Evolutionary conservation across 1,140 invertebrate species (phyloP).

Genomic region (Dendrolimus punctatus): DNA sequence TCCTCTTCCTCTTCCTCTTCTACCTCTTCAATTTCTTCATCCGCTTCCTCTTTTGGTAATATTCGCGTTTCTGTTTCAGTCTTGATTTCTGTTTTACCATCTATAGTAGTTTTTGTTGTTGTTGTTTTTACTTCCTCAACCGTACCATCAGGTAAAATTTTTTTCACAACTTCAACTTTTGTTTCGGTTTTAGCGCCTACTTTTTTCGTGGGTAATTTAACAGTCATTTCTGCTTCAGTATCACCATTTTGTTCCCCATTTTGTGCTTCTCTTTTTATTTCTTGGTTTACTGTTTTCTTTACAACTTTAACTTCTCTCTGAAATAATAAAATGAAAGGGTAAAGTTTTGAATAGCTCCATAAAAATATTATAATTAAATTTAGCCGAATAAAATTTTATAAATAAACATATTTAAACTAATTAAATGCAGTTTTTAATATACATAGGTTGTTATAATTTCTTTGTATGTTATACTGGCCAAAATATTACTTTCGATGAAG

Average conservation of each 20-base stretch:
- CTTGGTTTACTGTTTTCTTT: slow-evolving; percentile 44
- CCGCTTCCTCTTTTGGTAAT: slow-evolving; percentile 45
- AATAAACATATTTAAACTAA: slow-evolving; percentile 1
- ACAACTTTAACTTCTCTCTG: slow-evolving; percentile 53
- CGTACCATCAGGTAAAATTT: slow-evolving; percentile 50
- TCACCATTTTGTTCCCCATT: slow-evolving; percentile 44
- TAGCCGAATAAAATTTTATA: no score
- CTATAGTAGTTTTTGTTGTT: slow-evolving; percentile 54
- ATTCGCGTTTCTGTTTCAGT: slow-evolving; percentile 54
- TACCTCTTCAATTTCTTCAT: slow-evolving; percentile 23
- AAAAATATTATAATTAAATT: slow-evolving; percentile 1
- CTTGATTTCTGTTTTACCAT: slow-evolving; percentile 55
- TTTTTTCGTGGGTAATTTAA: slow-evolving; percentile 55
- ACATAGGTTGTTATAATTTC: neutral
- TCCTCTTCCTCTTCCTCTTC: slow-evolving; percentile 40
- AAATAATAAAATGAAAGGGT: slow-evolving; percentile 26
- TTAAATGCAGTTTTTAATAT: slow-evolving; percentile 4
- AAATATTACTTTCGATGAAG: no score
- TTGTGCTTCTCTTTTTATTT: slow-evolving; percentile 27
- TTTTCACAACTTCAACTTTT: slow-evolving; percentile 56
- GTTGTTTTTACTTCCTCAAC: slow-evolving; percentile 58
- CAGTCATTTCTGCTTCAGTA: slow-evolving; percentile 40
- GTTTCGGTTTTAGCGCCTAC: slow-evolving; percentile 57
- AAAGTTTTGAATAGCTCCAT: slow-evolving; percentile 1
- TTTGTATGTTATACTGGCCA: no score